Evolutionary conservation across 1,140 invertebrate species (phyloP).

Genomic region (Agrypnia vestita): DNA sequence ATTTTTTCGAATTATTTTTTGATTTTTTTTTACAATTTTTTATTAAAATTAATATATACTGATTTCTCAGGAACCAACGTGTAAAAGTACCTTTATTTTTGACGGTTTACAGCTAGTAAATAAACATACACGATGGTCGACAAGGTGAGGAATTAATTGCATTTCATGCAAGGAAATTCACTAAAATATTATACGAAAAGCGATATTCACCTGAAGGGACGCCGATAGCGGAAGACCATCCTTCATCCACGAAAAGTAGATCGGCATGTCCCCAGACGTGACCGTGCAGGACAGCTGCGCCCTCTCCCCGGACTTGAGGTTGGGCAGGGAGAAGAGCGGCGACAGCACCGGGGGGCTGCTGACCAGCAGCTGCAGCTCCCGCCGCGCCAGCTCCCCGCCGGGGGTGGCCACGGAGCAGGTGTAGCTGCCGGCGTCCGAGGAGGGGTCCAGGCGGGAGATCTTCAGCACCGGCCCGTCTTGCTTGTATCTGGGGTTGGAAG

Average conservation of each 20-base stretch:
- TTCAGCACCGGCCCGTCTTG: slow-evolving; percentile 82
- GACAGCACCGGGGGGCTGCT: slow-evolving; percentile 84
- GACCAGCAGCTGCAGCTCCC: slow-evolving; percentile 77
- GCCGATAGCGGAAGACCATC: slow-evolving; percentile 76
- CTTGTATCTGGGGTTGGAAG: slow-evolving; percentile 67
- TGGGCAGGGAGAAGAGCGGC: slow-evolving; percentile 81
- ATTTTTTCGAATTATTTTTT: too few relatives aligned
- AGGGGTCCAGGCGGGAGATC: slow-evolving; percentile 80
- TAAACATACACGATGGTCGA: too few relatives aligned
- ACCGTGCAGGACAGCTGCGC: slow-evolving; percentile 88
- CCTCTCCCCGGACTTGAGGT: slow-evolving; percentile 84
- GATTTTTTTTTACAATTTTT: too few relatives aligned
- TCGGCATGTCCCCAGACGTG: slow-evolving; percentile 88
- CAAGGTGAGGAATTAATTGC: too few relatives aligned
- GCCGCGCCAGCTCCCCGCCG: slow-evolving; percentile 80
- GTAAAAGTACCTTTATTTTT: too few relatives aligned
- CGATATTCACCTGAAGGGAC: slow-evolving; percentile 68
- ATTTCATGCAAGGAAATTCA: neutral
- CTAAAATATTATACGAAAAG: neutral
- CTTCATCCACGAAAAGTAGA: slow-evolving; percentile 88
- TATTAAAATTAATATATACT: too few relatives aligned
- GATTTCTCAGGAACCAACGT: too few relatives aligned
- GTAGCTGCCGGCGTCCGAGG: slow-evolving; percentile 75
- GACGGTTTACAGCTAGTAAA: too few relatives aligned
- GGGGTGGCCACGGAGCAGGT: slow-evolving; percentile 83